Percentiles rank a stretch among this genome's conserved stretches.
These are phyloP conservation scores for Hirtodrosophila cameraria DNA, from an alignment of 2,888 invertebrate genomes.

Conservation along the genomic window DNA sequence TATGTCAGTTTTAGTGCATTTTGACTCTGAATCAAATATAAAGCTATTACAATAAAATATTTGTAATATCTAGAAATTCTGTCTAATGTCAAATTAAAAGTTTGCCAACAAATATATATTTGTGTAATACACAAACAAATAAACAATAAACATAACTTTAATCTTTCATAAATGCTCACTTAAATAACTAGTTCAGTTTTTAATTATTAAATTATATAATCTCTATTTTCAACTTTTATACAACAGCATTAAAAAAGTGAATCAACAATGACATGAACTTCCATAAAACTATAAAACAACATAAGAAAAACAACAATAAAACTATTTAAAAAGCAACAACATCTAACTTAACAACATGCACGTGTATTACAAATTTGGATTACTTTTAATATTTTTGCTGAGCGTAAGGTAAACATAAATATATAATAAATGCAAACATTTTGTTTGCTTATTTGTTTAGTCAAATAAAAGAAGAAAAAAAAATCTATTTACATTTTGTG, in stretches of 20 bases:
- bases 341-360: conserved; percentile 69
- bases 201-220: conserved; percentile 37
- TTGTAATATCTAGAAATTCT: too few species aligned
- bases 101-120: neutral
- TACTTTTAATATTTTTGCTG: conserved; percentile 82
- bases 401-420: conserved; percentile 80
- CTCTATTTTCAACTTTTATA: conserved; percentile 40
- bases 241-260: conserved; percentile 40
- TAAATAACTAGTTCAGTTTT: neutral
- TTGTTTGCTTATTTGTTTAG: conserved; percentile 16
- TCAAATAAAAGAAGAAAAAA: conserved; percentile 1
- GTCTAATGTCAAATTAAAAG: too few species aligned
- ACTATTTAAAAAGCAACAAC: conserved; percentile 17
- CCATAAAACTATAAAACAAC: conserved; percentile 14
- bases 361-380: conserved; percentile 83
- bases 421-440: neutral
- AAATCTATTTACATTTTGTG: neutral
- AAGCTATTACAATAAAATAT: too few species aligned
- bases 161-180: neutral
- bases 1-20: too few species aligned
- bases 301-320: conserved; percentile 20
- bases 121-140: neutral
- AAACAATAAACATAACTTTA: conserved; percentile 9
- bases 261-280: conserved; percentile 38
- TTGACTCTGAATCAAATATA: conserved; percentile 8